Evolutionary conservation across 2,113 vertebrate species (phyloP), one percentile per base, ranked within the genome.

Genomic region (Sorex fumeus): DNA sequence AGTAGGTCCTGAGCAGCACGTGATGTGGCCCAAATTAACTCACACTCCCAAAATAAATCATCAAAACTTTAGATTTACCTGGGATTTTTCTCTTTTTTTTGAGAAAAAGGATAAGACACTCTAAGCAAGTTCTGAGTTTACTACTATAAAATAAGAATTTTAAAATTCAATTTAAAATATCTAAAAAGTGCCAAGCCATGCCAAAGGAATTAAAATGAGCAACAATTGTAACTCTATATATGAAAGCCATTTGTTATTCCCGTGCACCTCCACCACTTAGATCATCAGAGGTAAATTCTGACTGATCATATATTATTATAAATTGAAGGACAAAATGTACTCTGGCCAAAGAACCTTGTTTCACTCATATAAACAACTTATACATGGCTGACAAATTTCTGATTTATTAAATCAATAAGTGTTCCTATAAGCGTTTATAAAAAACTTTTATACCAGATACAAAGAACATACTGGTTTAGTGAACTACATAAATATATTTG

Each of bases 341-440:
- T 76, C 43, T 71, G 28, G 86, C 45, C 70, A 45, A 78, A 94
- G 45, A 92, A 78, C 28, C 70, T 28, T 0, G 21, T 70, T 91
- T 77, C 70, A 1, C 47, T 60, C 30, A 50, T 57, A 69, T 16
- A 83, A 43, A 87, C 66, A 96, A 78, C 47, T 67, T 90, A 89
- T 19, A 67, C 84, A 78, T 40, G 34, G 77, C 36, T 93, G 93
- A 84, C 62, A 89, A 76, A 19, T 34, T 2, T 36, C 43, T 92
- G 94, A 95, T 92, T 93, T 71, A 94, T 60, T 95, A 84, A 92
- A 87, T 92, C 91, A 87, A 82, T 91, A 94, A 83, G 62, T 78
- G 72, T 1, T 87, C 23, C 70, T 87, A 87, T 12, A 87, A 93
- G 94, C 92, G 76, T 47, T 2, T 16, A 8, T n/a, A 53, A 72